A percentile compares a stretch with the other conserved stretches of the same genome.
Conservation (phyloP, 2,113 vertebrate species). For the Cyprinus carpio region DNA sequence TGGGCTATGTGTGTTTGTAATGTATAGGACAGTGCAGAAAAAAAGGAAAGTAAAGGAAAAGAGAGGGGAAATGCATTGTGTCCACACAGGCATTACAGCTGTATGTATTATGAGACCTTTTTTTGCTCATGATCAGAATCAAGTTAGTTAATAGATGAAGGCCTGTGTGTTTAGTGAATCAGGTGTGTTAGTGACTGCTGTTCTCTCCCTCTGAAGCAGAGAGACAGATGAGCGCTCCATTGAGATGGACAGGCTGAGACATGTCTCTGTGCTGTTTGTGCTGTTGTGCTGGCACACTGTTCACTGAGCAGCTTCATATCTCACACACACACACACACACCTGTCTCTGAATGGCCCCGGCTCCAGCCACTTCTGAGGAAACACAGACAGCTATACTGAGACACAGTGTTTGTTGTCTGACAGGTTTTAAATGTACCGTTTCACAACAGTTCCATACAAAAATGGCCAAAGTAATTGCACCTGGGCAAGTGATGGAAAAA, state of each 20-base stretch:
- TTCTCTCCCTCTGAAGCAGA: background rate
- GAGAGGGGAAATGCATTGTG: background rate
- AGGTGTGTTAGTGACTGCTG: background rate
- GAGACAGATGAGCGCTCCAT: background rate
- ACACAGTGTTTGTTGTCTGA: background rate
- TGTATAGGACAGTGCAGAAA: background rate
- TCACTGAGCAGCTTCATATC: background rate
- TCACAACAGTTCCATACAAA: background rate
- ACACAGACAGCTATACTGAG: background rate
- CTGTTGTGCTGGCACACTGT: background rate
- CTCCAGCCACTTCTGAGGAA: background rate
- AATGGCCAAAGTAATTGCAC: background rate
- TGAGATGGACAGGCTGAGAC: slow-evolving; percentile 45
- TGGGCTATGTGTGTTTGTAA: background rate
- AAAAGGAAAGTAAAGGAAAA: background rate
- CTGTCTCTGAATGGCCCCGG: background rate
- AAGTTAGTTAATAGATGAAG: background rate
- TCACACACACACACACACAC: background rate
- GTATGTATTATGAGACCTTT: background rate
- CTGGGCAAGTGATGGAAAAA: background rate
- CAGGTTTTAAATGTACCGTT: background rate
- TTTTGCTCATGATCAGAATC: background rate
- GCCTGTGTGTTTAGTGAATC: background rate
- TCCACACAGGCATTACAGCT: background rate
- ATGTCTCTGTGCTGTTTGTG: slow-evolving; percentile 47